Conservation (phyloP, 2,113 vertebrate species). For the Tricholaema leucomelas region DNA sequence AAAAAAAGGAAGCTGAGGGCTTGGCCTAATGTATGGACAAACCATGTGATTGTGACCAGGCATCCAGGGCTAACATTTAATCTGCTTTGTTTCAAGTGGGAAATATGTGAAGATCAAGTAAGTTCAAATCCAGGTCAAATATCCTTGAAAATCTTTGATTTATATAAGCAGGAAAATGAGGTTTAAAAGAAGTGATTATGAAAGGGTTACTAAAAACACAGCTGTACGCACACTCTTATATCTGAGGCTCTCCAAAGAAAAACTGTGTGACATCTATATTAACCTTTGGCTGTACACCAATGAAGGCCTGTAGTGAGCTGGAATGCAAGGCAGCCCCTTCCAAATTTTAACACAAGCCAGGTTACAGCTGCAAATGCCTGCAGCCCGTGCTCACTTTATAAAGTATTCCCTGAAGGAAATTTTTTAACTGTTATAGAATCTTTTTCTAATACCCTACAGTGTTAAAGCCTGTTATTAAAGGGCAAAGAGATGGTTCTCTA, state of each 20-base stretch:
- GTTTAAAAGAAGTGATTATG: conserved; percentile 78
- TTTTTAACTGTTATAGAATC: conserved; percentile 82
- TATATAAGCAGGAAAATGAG: conserved; percentile 77
- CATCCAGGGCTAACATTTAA: conserved; percentile 65
- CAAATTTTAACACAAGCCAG: conserved; percentile 85
- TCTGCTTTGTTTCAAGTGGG: conserved; percentile 71
- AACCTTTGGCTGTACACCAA: conserved; percentile 88
- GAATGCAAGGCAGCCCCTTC: conserved; percentile 88
- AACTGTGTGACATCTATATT: conserved; percentile 95
- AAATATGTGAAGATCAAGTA: conserved; percentile 73
- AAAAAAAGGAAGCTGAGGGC: background rate
- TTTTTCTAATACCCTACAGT: conserved; percentile 80
- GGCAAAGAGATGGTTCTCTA: conserved; percentile 73
- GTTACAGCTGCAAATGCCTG: conserved; percentile 84
- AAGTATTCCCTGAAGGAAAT: conserved; percentile 78
- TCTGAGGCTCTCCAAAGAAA: conserved; percentile 77
- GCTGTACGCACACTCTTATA: conserved; percentile 73
- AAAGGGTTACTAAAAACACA: conserved; percentile 83
- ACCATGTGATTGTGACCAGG: conserved; percentile 54
- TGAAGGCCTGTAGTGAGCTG: conserved; percentile 83
- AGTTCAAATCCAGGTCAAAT: conserved; percentile 83
- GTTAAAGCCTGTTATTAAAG: conserved; percentile 79
- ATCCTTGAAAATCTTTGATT: conserved; percentile 79
- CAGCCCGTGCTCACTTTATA: conserved; percentile 71
- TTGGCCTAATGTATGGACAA: conserved; percentile 49